These are phyloP conservation scores for Novumbra hubbsi DNA, from an alignment of 2,797 vertebrate genomes.

Conservation along the genomic window DNA sequence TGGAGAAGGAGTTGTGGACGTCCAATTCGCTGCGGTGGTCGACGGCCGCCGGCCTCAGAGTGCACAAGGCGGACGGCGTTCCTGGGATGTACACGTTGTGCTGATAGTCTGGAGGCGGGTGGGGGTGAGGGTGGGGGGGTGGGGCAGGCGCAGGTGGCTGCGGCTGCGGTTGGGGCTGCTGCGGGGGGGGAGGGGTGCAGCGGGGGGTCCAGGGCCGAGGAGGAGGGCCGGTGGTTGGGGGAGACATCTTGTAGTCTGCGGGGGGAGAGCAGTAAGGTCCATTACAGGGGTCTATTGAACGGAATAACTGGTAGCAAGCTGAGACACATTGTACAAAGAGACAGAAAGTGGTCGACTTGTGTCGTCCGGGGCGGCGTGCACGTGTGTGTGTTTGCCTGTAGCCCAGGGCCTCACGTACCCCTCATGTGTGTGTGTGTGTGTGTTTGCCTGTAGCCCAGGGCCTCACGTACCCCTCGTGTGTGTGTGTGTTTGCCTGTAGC, in stretches of 20 bases:
- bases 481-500: constrained; percentile 37
- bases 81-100: constrained; percentile 92
- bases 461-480: constrained; percentile 71
- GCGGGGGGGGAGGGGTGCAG: constrained; percentile 78
- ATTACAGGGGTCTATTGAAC: background rate
- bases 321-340: background rate
- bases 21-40: constrained; percentile 76
- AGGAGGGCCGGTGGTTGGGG: constrained; percentile 65
- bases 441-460: background rate
- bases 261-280: constrained; percentile 1
- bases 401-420: no score
- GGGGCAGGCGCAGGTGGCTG: constrained; percentile 57
- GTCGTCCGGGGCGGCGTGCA: background rate
- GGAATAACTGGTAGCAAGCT: background rate
- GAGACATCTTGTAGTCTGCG: constrained; percentile 83
- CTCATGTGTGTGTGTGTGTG: constrained; percentile 5
- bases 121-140: constrained; percentile 52
- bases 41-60: constrained; percentile 67
- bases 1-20: constrained; percentile 89
- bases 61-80: constrained; percentile 80
- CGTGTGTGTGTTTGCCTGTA: background rate
- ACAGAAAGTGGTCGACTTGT: background rate
- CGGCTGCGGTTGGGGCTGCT: constrained; percentile 70
- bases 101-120: constrained; percentile 86
- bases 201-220: constrained; percentile 83